Base-by-base conservation (phyloP, 2,888 invertebrate species). In the Philereme transversata region DNA sequence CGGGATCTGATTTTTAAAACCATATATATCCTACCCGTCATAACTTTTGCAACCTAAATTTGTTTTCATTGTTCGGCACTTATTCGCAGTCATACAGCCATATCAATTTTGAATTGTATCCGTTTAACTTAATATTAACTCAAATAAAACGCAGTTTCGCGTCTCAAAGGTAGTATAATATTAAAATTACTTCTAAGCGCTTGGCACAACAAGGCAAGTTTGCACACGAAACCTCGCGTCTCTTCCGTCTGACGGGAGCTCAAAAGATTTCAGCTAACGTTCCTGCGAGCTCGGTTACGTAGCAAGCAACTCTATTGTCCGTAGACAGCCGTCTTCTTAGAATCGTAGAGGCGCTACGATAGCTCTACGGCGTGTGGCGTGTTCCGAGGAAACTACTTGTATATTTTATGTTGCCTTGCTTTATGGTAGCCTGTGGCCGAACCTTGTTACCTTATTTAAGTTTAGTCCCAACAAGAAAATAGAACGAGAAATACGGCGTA, bases 201-300 rank as follows among this genome's bases (percentile, higher is more conserved):
- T 78, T 71, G 69, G 71, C 75, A 76, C 74, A 74, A 76, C 74
- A 77, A 79, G 73, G 72, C 72, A 72, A 70, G 75, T 76, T 78
- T 74, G 69, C 75, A 72, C 71, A 75, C 69, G 56, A 75, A 84
- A 82, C 75, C 78, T 77, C 76, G 73, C 73, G 73, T 81, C 75
- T 76, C 73, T 81, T 82, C 75, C 76, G 72, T 76, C 72, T 78
- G 78, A 80, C 71, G 78, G 75, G 78, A 84, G 79, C 82, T 86
- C 84, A 83, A 86, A 86, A 84, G 86, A 80, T 82, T 78, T 73
- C 75, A 76, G 73, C 73, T 69, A 76, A 74, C 77, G 73, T 76
- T 73, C 75, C 67, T 57, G 63, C 60, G 76, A 77, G 78, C 81
- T 79, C 77, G 74, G 79, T 77, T 82, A 78, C 76, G 70, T 74